A percentile compares a stretch with the other conserved stretches of the same genome.
phyloP scores from a whole-genome alignment of 2,113 vertebrate species.

The Thomomys bottae region DNA sequence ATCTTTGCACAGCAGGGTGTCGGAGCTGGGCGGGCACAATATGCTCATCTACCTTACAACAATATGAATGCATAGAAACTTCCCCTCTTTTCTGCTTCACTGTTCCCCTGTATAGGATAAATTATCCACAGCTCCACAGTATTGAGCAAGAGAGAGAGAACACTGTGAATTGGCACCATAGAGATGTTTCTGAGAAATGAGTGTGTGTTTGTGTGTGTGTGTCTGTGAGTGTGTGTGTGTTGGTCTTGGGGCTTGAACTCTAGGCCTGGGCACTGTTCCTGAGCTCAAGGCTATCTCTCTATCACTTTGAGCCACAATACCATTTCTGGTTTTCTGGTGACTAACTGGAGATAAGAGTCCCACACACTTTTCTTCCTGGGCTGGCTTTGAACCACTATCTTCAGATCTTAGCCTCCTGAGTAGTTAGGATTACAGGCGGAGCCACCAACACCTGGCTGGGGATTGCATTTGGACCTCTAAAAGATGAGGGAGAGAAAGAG shows the following conservation, averaged over 20 bases:
- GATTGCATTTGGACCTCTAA: neutral
- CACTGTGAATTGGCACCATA: neutral
- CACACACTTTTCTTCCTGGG: no score
- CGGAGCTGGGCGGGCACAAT: neutral
- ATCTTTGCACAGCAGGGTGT: neutral
- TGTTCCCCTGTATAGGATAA: neutral
- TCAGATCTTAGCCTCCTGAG: no score
- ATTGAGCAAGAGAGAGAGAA: neutral
- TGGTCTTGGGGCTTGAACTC: no score
- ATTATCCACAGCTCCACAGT: neutral
- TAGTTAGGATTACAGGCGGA: no score
- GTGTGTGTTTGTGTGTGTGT: neutral
- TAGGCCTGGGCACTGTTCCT: no score
- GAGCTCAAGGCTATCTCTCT: no score
- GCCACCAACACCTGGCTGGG: no score
- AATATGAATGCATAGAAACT: neutral
- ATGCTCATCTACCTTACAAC: neutral
- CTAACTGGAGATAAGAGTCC: no score
- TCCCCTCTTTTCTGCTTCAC: neutral
- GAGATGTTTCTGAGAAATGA: neutral
- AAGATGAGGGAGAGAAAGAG: neutral
- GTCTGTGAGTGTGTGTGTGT: no score
- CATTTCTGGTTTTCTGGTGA: no score
- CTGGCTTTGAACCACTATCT: no score
- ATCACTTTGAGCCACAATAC: no score